Evolutionary conservation across 2,888 invertebrate species (phyloP).

Genomic region (Chromoteleia sp.): DNA sequence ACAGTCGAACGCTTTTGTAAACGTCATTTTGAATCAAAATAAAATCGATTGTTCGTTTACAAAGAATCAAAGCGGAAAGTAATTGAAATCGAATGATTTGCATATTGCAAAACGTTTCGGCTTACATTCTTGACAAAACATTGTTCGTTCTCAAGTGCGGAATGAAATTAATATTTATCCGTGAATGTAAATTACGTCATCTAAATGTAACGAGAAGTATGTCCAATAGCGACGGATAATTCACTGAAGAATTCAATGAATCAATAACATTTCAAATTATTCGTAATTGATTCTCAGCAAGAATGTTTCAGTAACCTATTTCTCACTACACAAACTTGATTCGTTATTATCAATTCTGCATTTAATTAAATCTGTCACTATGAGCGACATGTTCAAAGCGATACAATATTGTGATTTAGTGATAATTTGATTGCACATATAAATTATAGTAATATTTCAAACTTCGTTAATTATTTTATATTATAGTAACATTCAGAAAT

Average conservation of each 20-base stretch:
- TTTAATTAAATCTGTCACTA: slow-evolving; percentile 28
- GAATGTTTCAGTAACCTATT: slow-evolving; percentile 19
- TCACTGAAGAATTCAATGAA: slow-evolving; percentile 15
- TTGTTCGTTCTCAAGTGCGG: neutral
- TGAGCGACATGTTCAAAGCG: slow-evolving; percentile 15
- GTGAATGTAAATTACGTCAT: slow-evolving; percentile 8
- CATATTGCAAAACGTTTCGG: too few species aligned
- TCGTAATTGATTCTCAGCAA: slow-evolving; percentile 8
- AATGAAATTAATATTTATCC: slow-evolving; percentile 14
- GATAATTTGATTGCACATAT: slow-evolving; percentile 22
- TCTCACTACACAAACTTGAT: slow-evolving; percentile 17
- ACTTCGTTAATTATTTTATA: too few species aligned
- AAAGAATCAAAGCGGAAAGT: too few species aligned
- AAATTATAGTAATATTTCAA: slow-evolving; percentile 6
- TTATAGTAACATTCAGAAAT: too few species aligned
- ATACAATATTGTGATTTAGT: neutral
- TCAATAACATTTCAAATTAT: slow-evolving; percentile 12
- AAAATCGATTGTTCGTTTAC: too few species aligned
- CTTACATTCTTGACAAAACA: too few species aligned
- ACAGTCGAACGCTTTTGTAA: too few species aligned
- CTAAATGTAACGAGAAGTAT: slow-evolving; percentile 5
- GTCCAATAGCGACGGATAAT: neutral
- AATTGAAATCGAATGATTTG: too few species aligned
- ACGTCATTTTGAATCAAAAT: too few species aligned
- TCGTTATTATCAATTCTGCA: slow-evolving; percentile 20